Evolutionary conservation across 2,888 invertebrate genomes (phyloP), one percentile per base, ranked within the genome.

Genomic region (Gari tellinella): DNA sequence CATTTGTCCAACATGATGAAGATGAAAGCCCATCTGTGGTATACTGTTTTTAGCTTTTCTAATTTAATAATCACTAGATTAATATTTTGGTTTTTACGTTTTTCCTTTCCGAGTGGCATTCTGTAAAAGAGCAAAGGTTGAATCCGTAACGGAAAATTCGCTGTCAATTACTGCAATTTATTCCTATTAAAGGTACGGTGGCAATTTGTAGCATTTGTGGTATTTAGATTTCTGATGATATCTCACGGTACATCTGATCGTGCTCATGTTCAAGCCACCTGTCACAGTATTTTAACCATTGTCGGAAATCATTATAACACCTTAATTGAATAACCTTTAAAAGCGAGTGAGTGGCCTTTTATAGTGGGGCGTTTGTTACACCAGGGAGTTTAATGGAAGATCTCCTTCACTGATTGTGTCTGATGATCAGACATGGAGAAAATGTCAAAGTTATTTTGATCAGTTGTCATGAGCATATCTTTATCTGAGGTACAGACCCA

Each of bases 271-370:
- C 41, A 3, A 10, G 55, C 75, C 75, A 75, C 75, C 75, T 75
- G 75, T 75, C 66, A 66, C 25, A 38, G 31, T 52, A 64, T 62
- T 75, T 62, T 46, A 48, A 46, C 66, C 63, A 67, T 70, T 70
- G 70, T 70, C 38, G 52, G 53, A 45, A 56, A 60, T 53, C 57
- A 62, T 66, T 57, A 58, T 69, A 40, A 43, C 63, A 66, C 69
- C 75, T 75, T 75, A 75, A 75, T 75, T 75, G 62, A 69, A 69
- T 75, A 66, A 69, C 69, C 68, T 69, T 61, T 74, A 38, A 61
- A 48, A n/a, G 51, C 40, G 62, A 48, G 41, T 52, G 52, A 25
- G 49, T 55, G 69, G 51, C 69, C 63, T 69, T 69, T 63, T 52
- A 69, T 52, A 17, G 63, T 37, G 4, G 60, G 41, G 17, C 53